Percentiles rank a stretch among this genome's conserved stretches.
Evolutionary conservation across 2,113 vertebrate species (phyloP).

Genomic region (Meleagris gallopavo): DNA sequence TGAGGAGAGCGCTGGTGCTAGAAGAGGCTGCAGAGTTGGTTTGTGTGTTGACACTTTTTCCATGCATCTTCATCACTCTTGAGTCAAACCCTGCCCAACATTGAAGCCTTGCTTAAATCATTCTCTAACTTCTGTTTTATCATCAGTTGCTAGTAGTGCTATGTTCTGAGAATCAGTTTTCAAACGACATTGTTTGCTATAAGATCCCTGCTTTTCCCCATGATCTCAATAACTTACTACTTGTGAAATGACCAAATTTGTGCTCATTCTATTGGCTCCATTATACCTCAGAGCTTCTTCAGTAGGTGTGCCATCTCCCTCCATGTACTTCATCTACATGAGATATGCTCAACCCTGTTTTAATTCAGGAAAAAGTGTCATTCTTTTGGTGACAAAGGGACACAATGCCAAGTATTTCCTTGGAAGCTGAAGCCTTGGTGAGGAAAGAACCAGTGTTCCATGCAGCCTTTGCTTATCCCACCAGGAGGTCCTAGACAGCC

Average conservation of each 20-base stretch:
- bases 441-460: not conserved
- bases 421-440: not conserved
- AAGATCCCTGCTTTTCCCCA: not conserved
- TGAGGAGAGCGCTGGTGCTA: not conserved
- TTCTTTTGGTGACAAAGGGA: not conserved
- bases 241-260: not conserved
- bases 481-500: not conserved
- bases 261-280: not conserved
- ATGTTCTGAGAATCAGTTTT: not conserved
- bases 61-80: constrained; percentile 11
- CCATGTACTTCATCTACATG: rapidly evolving
- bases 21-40: constrained; percentile 38
- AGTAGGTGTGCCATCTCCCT: not conserved
- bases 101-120: not conserved
- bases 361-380: not conserved
- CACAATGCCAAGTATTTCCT: not conserved
- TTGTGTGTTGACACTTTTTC: constrained; percentile 23
- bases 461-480: not conserved
- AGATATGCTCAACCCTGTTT: not conserved
- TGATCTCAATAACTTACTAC: not conserved
- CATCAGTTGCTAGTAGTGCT: not conserved
- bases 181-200: not conserved
- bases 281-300: not conserved
- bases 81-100: constrained; percentile 1
- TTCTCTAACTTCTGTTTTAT: not conserved